Base-by-base conservation (phyloP, 2,113 vertebrate species). In the Corythoichthys haematopterus region DNA sequence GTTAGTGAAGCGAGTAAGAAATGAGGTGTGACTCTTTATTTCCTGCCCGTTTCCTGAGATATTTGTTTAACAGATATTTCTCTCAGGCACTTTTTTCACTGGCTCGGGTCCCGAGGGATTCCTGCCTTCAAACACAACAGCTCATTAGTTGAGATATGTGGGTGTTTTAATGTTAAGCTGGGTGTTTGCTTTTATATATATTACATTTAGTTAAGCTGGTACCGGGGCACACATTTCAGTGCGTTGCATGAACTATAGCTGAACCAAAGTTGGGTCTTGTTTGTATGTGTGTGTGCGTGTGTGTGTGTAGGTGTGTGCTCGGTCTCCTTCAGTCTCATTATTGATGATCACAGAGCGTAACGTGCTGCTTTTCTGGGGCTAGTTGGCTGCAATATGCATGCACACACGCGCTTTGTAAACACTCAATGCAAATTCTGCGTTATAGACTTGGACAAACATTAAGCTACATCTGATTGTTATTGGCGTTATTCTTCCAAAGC, bases 101-200 rank as follows among this genome's bases (percentile, higher is more conserved):
- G 79, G 71, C 72, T 77, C 78, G 66, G 35, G 71, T 45, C 64
- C 85, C 84, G 80, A 37, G 56, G 80, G 84, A 86, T 48, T 43
- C 57, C 65, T 70, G 80, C 68, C 79, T 84, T 58, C 77, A 78
- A 84, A 85, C 84, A 74, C 80, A 80, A 50, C 71, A 79, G 78
- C 84, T 87, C 84, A 89, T 89, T 88, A 88, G 71, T 66, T 55
- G 1, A 66, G 46, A 68, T 57, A 69, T 66, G 75, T 69, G 75
- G 47, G 63, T 45, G 63, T 67, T 60, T 77, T 79, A 75, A 77
- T 65, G 78, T 80, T 66, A 55, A n/a, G 50, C 46, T 67, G 12
- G 58, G 3, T 73, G 62, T 79, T 81, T 84, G 73, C 71, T 77
- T 80, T 77, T 55, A 46, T 64, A 35, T 76, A 46, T 69, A 53